Percentiles rank a stretch among this genome's conserved stretches.
Evolutionary conservation across 2,113 vertebrate species (phyloP).

Genomic region (Rhinolophus sinicus): DNA sequence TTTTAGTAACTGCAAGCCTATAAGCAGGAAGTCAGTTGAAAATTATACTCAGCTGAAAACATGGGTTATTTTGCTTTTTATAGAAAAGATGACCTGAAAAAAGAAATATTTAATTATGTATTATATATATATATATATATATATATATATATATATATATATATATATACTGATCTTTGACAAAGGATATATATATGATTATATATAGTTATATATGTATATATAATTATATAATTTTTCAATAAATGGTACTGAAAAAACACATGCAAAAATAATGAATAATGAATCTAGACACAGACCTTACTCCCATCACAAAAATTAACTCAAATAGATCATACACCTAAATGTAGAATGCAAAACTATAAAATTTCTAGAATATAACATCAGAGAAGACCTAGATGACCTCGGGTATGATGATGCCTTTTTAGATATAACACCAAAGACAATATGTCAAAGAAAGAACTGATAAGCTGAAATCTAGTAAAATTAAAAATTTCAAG

Average conservation of each 20-base stretch:
- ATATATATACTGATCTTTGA: background rate
- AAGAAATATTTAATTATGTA: background rate
- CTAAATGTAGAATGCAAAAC: background rate
- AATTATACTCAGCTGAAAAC: background rate
- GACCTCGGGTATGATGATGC: background rate
- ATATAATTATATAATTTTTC: too few species aligned
- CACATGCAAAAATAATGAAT: background rate
- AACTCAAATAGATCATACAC: background rate
- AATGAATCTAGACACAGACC: background rate
- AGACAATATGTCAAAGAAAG: background rate
- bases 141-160: background rate
- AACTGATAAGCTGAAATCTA: background rate
- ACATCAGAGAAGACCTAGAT: background rate
- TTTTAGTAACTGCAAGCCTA: background rate
- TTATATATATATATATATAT: background rate
- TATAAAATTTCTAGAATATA: background rate
- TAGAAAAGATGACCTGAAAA: background rate
- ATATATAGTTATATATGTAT: background rate
- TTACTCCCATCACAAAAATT: background rate
- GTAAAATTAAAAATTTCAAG: background rate
- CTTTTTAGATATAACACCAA: background rate
- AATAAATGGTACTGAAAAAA: background rate
- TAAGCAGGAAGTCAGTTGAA: background rate
- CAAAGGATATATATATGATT: background rate
- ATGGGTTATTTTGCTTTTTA: background rate